phyloP scores from a whole-genome alignment of 2,888 invertebrate genomes.

The Cataglyphis altisquamis region DNA sequence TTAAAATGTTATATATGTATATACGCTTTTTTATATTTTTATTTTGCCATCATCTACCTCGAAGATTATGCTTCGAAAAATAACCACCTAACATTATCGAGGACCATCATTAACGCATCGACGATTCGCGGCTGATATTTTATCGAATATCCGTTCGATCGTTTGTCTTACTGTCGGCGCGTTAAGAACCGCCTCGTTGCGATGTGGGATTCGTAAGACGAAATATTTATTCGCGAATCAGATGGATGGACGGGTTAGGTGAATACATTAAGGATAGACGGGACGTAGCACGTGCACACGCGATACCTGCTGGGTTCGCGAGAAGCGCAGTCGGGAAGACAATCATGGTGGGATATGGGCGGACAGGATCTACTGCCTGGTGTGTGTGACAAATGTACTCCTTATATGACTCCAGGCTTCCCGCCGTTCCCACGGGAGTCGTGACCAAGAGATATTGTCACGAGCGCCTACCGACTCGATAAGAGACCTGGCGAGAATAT shows the following conservation, averaged over 20 bases:
- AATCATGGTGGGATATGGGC: slow-evolving; percentile 19
- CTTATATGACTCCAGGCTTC: slow-evolving; percentile 61
- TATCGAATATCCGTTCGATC: slow-evolving; percentile 26
- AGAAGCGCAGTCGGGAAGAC: slow-evolving; percentile 9
- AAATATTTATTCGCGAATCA: slow-evolving; percentile 50
- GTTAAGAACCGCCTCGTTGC: slow-evolving; percentile 5
- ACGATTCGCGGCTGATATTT: slow-evolving; percentile 21
- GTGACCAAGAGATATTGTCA: slow-evolving; percentile 61
- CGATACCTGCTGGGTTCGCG: slow-evolving; percentile 19
- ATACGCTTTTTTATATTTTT: background rate
- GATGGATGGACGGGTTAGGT: slow-evolving; percentile 30
- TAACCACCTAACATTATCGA: background rate
- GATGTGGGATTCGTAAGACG: background rate
- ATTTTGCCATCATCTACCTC: background rate
- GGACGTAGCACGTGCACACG: slow-evolving; percentile 34
- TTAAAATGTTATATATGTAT: background rate
- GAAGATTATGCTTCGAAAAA: background rate
- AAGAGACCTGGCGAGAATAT: slow-evolving; percentile 52
- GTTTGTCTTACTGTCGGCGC: slow-evolving; percentile 32
- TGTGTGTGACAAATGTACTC: slow-evolving; percentile 65
- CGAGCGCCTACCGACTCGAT: slow-evolving; percentile 51
- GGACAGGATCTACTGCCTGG: slow-evolving; percentile 50
- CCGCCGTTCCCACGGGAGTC: slow-evolving; percentile 61
- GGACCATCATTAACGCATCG: background rate
- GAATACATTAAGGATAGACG: slow-evolving; percentile 31